Base-by-base conservation (phyloP, 2,888 invertebrate genomes). In the Aspidapion aeneum region DNA sequence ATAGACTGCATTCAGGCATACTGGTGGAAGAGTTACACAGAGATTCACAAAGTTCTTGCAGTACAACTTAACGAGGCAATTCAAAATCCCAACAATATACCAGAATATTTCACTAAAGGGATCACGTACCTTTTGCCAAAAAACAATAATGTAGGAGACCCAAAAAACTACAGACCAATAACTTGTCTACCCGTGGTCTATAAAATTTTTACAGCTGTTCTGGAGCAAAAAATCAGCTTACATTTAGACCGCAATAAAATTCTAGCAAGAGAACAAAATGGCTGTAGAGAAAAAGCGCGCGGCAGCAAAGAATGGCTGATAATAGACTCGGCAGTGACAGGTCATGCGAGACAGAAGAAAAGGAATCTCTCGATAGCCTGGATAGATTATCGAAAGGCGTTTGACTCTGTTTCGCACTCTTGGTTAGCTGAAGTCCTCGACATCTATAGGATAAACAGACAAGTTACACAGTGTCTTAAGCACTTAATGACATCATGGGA, bases 371-470 rank as follows among this genome's bases (percentile, higher is more conserved):
- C 50, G 1, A 60, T 51, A n/a, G 54, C 22, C 5, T 60, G 51
- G 22, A 54, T 60, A 1, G 60, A 54, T 18, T 60, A 52, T 18
- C 21, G 19, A 1, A 54, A 59, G 18, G 59, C 52, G 1, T 59
- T 59, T 21, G 59, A 59, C 17, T 54, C 60, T 16, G 35, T 60
- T 1, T 48, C 60, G 16, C 60, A 60, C 18, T 17, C 7, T 1
- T 60, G 60, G 60, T 18, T 60, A 1, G 5, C 21, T 16, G 12
- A 20, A 20, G n/a, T 5, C 5, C 35, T 60, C 3, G 2, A 60
- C n/a, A 22, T 54, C 2, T 22, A 54, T n/a, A 22, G 17, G 9
- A 18, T 59, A 7, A 20, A 21, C 18, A 1, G 16, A 1, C n/a
- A 2, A 3, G 17, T 52, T 1, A 12, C 9, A 1, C 18, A 18